Percentiles rank a stretch among this genome's conserved stretches.
Conservation (phyloP, 2,797 vertebrate genomes). For the Leptoclinus maculatus region DNA sequence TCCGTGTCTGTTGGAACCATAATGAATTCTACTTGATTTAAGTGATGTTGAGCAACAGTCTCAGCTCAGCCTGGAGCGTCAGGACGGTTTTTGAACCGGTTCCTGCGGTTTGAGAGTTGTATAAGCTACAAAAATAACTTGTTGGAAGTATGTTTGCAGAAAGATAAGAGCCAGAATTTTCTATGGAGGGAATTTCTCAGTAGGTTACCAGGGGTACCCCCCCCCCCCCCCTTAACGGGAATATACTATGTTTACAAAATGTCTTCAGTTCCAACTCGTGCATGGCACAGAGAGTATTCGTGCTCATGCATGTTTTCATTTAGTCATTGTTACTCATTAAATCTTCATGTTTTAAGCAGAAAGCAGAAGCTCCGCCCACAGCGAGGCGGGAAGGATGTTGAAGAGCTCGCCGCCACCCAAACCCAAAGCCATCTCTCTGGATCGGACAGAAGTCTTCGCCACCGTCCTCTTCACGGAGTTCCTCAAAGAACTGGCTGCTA, state of each 20-base stretch:
- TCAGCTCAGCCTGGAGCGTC: conserved; percentile 33
- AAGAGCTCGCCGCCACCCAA: conserved; percentile 82
- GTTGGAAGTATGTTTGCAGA: conserved; percentile 31
- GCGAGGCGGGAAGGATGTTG: conserved; percentile 70
- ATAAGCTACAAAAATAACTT: conserved; percentile 26
- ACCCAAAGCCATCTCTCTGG: conserved; percentile 84
- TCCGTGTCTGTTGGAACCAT: conserved; percentile 18
- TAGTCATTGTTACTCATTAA: background rate
- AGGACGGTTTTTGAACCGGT: conserved; percentile 33
- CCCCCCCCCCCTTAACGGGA: background rate
- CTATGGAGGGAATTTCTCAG: conserved; percentile 44
- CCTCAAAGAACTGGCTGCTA: conserved; percentile 97
- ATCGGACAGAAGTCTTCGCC: conserved; percentile 90
- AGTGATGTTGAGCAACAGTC: conserved; percentile 7
- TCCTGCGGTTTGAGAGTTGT: conserved; percentile 34
- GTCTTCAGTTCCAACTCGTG: background rate
- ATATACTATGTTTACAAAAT: conserved; percentile 18
- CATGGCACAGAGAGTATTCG: background rate
- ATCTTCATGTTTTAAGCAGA: conserved; percentile 72
- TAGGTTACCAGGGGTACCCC: background rate
- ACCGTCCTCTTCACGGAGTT: conserved; percentile 96
- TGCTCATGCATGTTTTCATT: background rate
- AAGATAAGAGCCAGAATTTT: conserved; percentile 29
- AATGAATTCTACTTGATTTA: conserved; percentile 58
- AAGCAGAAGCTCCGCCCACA: conserved; percentile 69